Base-by-base conservation (phyloP, 2,888 invertebrate species). In the Standfussiana lucernea region DNA sequence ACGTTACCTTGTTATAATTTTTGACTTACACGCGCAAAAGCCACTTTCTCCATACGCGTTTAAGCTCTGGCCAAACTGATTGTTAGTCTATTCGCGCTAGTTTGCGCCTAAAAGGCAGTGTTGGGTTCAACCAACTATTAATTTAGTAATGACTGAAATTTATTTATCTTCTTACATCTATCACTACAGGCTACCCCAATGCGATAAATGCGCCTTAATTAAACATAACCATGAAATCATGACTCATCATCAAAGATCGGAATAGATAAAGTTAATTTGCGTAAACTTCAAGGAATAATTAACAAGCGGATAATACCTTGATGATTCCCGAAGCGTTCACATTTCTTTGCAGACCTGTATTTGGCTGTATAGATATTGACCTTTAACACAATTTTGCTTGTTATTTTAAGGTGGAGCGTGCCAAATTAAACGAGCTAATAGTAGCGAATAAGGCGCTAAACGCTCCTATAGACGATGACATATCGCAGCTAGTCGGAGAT, bases 391-490 rank as follows among this genome's bases (percentile, higher is more conserved):
- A 61, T 35, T 72, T 8, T 2, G 1, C 28, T n/a, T 1, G 5
- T 0, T 21, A 42, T 40, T 77, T 71, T 24, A 86, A 96, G 96
- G 98, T 98, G n/a, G 99, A 99, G 92, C 97, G 98, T 86, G 98
- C 98, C 59, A 99, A 98, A 93, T 93, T 99, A 72, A 98, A 98
- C 88, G 99, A 99, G 94, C 93, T 99, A 69, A 98, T 99, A 80
- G 97, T 98, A 10, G 99, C 99, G 0, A 98, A 99, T 91, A 98
- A 98, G 93, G 98, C 98, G 0, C 96, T 99, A 47, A 97, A 98
- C 89, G 98, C 98, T 70, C 99, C 99, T 10, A 97, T 99, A 6
- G 98, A 99, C 90, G 98, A 98, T 85, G 99, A 99, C 92, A 96
- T 98, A 67, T 97, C 97, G 42, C 97, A 97, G 91, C 95, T 98